phyloP scores from a whole-genome alignment of 2,113 vertebrate species.

The Emydura subglobosa region DNA sequence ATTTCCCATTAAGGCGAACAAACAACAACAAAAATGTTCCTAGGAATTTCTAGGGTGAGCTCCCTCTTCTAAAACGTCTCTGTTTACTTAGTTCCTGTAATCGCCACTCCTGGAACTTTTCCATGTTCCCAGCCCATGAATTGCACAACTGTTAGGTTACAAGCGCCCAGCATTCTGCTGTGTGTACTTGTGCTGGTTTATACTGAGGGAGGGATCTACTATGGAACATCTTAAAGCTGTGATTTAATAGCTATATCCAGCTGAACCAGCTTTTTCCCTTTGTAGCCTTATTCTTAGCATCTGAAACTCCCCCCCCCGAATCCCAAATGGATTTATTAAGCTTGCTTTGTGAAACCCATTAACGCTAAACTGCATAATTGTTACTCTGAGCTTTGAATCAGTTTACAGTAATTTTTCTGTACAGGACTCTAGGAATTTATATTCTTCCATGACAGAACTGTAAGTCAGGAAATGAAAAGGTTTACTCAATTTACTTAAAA shows the following conservation, averaged over 20 bases:
- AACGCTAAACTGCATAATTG: conserved; percentile 70
- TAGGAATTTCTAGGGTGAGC: background rate
- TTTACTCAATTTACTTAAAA: conserved; percentile 66
- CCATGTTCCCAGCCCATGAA: background rate
- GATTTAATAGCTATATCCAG: conserved; percentile 57
- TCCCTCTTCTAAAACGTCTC: background rate
- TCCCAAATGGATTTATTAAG: conserved; percentile 78
- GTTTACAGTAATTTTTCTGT: conserved; percentile 37
- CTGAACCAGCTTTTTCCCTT: conserved; percentile 35
- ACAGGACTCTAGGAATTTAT: conserved; percentile 34
- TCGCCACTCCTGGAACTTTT: conserved; percentile 1
- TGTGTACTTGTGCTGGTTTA: background rate
- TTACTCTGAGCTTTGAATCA: conserved; percentile 54
- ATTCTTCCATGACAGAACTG: conserved; percentile 57
- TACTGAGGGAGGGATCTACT: background rate
- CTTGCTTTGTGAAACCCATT: conserved; percentile 73
- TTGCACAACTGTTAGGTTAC: background rate
- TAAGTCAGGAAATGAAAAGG: conserved; percentile 66
- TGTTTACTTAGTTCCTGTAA: background rate
- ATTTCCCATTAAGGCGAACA: background rate
- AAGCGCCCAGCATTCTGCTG: background rate
- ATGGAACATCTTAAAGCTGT: background rate
- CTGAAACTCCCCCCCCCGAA: conserved; percentile 50
- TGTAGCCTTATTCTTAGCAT: conserved; percentile 63
- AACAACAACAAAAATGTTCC: background rate